These are phyloP conservation scores for Amblyopsis hoosieri DNA, from an alignment of 2,797 vertebrate species.

Conservation along the genomic window DNA sequence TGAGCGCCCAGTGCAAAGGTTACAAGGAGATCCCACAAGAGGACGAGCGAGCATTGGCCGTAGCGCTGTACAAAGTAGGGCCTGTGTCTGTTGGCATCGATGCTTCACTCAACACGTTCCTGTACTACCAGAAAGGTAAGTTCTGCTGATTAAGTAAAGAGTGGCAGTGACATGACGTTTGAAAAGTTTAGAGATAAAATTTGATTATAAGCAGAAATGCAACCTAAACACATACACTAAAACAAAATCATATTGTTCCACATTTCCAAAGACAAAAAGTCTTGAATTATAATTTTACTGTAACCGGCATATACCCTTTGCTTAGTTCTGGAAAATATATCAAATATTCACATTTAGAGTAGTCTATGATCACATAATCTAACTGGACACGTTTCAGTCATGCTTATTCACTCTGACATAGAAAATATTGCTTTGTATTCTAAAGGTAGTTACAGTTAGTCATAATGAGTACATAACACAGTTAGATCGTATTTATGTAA, in stretches of 20 bases:
- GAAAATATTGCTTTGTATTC: slow-evolving; percentile 10
- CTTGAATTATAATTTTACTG: too few species aligned
- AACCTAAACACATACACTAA: too few species aligned
- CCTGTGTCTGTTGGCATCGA: slow-evolving; percentile 91
- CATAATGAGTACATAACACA: slow-evolving; percentile 4
- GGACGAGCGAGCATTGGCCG: slow-evolving; percentile 83
- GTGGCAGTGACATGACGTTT: neutral
- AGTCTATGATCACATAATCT: neutral
- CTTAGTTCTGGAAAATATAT: too few species aligned
- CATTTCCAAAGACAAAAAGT: too few species aligned
- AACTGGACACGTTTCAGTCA: neutral
- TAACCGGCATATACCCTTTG: too few species aligned
- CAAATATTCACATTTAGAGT: neutral
- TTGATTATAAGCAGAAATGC: too few species aligned
- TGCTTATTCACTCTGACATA: neutral
- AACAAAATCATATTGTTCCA: too few species aligned
- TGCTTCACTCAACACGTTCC: slow-evolving; percentile 86
- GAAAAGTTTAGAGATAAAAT: too few species aligned
- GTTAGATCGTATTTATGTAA: slow-evolving; percentile 21
- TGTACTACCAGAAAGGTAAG: slow-evolving; percentile 90
- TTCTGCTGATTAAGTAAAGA: neutral
- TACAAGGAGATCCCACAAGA: slow-evolving; percentile 84
- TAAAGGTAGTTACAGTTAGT: slow-evolving; percentile 46
- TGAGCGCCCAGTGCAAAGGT: slow-evolving; percentile 83
- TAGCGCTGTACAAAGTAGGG: slow-evolving; percentile 84